Evolutionary conservation across 1,140 invertebrate genomes (phyloP), one percentile per base, ranked within the genome.

Genomic region (Mya arenaria): DNA sequence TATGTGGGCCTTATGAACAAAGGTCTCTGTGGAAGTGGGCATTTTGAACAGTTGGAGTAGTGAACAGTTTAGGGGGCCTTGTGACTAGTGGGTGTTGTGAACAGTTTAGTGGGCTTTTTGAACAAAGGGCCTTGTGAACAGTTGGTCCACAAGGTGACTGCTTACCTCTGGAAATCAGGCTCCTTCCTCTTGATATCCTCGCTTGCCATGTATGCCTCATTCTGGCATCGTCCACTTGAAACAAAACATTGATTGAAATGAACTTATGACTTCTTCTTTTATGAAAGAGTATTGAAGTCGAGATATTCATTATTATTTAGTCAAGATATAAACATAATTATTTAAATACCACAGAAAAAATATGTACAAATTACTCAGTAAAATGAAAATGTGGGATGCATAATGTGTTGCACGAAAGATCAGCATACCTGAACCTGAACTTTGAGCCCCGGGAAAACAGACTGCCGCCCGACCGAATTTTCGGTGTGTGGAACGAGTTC

Each of bases 361-460:
- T 23, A 36, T 32, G 10, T 34, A 17, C n/a, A 10, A 63, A 4
- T 13, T 48, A 25, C 32, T 72, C 28, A 48, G 4, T 41, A 23
- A 44, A 8, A n/a, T 23, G 15, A 25, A 23, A 19, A 17, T 19
- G 44, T 4, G n/a, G n/a, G n/a, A n/a, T n/a, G n/a, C n/a, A n/a
- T n/a, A n/a, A n/a, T n/a, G 44, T 30, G 15, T 23, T 78, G 17
- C n/a, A 41, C 37, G 30, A 19, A 17, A 55, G 72, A 28, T 52
- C 36, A 37, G 63, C 60, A 56, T 87, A 94, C 93, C 92, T 93
- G 86, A 93, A 94, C 86, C 97, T 96, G 92, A 99, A 98, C 92
- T 97, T 98, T 52, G 97, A 98, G 48, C 97, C 97, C 95, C 97
- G 96, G 0, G 97, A 97, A 93, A 99, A 99, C 85, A 99, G 95